These are phyloP conservation scores for Drosophila bifasciata DNA, from an alignment of 1,140 invertebrate genomes.

Conservation along the genomic window DNA sequence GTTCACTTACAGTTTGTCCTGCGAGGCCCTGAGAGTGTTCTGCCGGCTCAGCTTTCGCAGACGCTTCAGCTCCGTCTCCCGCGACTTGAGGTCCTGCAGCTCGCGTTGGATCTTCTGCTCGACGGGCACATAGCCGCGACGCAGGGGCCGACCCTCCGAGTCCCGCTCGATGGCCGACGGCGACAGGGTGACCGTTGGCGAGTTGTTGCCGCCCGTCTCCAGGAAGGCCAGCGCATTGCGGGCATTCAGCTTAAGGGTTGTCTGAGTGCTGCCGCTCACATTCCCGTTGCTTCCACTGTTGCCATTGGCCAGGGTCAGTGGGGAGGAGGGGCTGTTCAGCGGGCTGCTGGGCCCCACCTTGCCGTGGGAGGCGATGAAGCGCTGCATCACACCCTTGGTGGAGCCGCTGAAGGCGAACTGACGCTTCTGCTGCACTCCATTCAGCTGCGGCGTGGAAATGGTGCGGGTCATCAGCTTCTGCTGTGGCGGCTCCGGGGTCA, in stretches of 20 bases:
- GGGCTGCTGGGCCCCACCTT: conserved; percentile 84
- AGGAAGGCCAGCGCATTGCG: conserved; percentile 64
- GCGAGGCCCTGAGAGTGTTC: conserved; percentile 84
- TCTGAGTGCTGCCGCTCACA: conserved; percentile 4
- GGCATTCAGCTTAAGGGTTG: conserved; percentile 59
- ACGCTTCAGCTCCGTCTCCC: conserved; percentile 90
- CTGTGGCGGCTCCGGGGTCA: conserved; percentile 84
- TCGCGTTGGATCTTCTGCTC: conserved; percentile 92
- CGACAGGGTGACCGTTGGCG: conserved; percentile 55
- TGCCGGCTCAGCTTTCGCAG: conserved; percentile 84
- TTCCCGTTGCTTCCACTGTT: conserved; percentile 75
- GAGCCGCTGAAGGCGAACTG: conserved; percentile 86
- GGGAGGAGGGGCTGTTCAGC: conserved; percentile 9
- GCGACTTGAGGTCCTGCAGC: conserved; percentile 89
- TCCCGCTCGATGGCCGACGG: conserved; percentile 84
- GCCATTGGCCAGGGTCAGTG: conserved; percentile 3
- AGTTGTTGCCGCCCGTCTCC: conserved; percentile 33
- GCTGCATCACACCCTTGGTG: conserved; percentile 91
- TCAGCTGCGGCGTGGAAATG: conserved; percentile 86
- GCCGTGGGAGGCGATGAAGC: conserved; percentile 90
- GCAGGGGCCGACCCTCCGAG: conserved; percentile 85
- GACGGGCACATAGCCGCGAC: conserved; percentile 88
- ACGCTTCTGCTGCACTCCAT: conserved; percentile 83
- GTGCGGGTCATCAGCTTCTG: conserved; percentile 86
- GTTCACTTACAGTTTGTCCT: conserved; percentile 83